Evolutionary conservation across 1,140 invertebrate genomes (phyloP).

Genomic region (Papilio machaon): DNA sequence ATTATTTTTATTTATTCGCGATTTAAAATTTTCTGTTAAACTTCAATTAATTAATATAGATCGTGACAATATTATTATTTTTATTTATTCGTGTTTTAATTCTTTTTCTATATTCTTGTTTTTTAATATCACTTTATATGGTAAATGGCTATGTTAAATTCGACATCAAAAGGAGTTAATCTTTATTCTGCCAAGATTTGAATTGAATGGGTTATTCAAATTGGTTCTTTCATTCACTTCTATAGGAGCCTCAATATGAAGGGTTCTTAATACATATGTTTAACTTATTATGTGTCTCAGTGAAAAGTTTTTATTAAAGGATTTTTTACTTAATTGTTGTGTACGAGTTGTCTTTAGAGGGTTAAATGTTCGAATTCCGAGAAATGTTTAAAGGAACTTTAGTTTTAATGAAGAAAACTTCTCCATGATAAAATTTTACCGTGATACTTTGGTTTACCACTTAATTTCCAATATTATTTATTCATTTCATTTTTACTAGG

Average conservation of each 20-base stretch:
- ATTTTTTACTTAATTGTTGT: neutral
- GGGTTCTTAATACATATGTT: neutral
- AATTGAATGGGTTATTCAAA: conserved; percentile 25
- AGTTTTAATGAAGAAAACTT: too few species aligned
- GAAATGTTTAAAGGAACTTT: too few species aligned
- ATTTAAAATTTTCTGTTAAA: too few species aligned
- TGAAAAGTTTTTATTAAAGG: neutral
- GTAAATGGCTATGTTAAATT: neutral
- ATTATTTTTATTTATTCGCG: too few species aligned
- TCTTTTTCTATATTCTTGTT: neutral
- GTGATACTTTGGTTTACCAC: neutral
- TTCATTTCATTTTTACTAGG: neutral
- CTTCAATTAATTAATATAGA: too few species aligned
- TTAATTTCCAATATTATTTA: neutral
- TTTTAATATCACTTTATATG: neutral
- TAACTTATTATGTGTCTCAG: neutral
- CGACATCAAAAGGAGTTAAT: conserved; percentile 1
- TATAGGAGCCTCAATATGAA: neutral
- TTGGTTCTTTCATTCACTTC: conserved; percentile 5
- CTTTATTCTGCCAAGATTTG: neutral
- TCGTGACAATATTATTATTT: too few species aligned
- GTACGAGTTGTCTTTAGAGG: neutral
- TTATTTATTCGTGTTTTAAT: too few species aligned
- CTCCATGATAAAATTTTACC: too few species aligned
- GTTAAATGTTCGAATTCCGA: neutral